Evolutionary conservation across 2,797 vertebrate genomes (phyloP), one percentile per base, ranked within the genome.

Genomic region (Protosalanx chinensis): DNA sequence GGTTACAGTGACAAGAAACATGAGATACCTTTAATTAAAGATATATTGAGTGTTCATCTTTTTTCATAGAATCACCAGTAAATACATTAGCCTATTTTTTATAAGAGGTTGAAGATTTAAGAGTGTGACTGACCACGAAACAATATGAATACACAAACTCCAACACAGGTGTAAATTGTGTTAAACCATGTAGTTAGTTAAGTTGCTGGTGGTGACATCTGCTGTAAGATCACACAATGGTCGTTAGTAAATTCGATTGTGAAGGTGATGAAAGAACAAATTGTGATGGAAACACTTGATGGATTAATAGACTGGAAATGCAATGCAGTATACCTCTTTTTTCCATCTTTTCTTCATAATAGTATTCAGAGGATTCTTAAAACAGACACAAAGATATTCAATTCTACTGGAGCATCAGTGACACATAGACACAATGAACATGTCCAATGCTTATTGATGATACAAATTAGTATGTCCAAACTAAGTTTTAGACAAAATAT

Each of bases 311-410:
- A 69, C 67, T 58, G 35, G 59, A 29, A 49, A 12, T 49, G 7
- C 63, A 63, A 68, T 18, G 51, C 51, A 16, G 68, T 75, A 77
- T 93, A 93, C 92, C 93, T 93, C 74, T 76, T 0, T 80, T 75
- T 86, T 91, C 84, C 67, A 79, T 72, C 77, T 83, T 82, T 83
- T 93, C 91, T 85, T 93, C 88, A 62, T 90, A 92, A 46, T 78
- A 89, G 80, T 88, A 88, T 68, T 91, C 91, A 70, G 87, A 72
- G 49, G 91, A 90, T 75, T 93, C 91, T 89, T 90, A 56, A 56
- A 56, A 56, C 15, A 56, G 51, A 56, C 51, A n/a, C 51, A 56
- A 56, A 16, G 51, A 16, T 56, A n/a, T 56, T 56, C 15, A 56
- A 6, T 56, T 56, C 51, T 56, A 56, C 5, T 56, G 18, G 6